A percentile compares a stretch with the other conserved stretches of the same genome.
phyloP scores from a whole-genome alignment of 2,113 vertebrate genomes.

The Pyxicephalus adspersus region DNA sequence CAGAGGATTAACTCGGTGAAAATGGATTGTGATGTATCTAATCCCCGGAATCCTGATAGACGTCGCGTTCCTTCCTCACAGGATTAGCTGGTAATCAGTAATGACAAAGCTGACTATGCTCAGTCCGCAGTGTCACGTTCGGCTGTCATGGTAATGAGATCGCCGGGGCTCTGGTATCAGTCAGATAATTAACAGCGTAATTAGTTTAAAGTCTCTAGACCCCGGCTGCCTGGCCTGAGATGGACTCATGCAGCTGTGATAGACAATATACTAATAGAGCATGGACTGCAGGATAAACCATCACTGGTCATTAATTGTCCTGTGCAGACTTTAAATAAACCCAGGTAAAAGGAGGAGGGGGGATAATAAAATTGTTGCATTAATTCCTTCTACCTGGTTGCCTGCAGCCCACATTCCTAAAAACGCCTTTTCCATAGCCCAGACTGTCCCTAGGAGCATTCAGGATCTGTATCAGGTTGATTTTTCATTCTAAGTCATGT shows the following conservation, averaged over 20 bases:
- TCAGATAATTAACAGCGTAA: conserved; percentile 44
- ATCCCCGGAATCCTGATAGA: conserved; percentile 53
- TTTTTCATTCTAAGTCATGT: no score
- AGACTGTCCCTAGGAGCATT: no score
- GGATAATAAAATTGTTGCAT: no score
- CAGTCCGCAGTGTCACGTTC: conserved; percentile 26
- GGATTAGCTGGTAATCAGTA: conserved; percentile 47
- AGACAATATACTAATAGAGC: not conserved
- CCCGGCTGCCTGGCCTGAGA: not conserved
- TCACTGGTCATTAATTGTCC: no score
- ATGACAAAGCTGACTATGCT: conserved; percentile 40
- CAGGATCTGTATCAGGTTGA: no score
- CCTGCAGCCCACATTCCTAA: no score
- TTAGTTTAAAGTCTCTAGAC: conserved; percentile 29
- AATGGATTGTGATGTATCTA: conserved; percentile 51
- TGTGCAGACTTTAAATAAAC: no score
- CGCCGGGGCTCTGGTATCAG: conserved; percentile 19
- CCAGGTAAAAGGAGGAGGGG: no score
- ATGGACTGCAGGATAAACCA: not conserved
- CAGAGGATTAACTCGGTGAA: conserved; percentile 33
- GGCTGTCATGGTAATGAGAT: conserved; percentile 40
- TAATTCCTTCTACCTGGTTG: no score
- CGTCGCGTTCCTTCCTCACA: conserved; percentile 11
- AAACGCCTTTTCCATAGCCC: no score
- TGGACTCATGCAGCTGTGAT: not conserved